Base-by-base conservation (phyloP, 2,113 vertebrate species). In the Dipodomys stephensi region DNA sequence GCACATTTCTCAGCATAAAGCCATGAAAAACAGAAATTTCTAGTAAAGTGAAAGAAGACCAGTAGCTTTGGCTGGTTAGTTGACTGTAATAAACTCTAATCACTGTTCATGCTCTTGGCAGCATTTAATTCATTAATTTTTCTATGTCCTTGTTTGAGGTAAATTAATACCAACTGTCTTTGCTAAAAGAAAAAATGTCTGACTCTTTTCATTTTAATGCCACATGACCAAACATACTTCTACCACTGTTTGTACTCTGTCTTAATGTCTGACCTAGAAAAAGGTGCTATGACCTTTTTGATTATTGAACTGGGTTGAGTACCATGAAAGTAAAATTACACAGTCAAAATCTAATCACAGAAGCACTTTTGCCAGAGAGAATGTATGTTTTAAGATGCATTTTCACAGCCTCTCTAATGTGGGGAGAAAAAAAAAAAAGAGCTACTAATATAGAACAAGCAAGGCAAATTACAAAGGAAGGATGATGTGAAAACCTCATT, bases 281-380 rank as follows among this genome's bases (percentile, higher is more conserved):
- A 30, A 93, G 11, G 30, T 76, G 11, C 28, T 69, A 10, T 73
- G 72, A 88, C 44, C 57, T 85, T 91, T 94, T 74, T 74, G n/a
- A 84, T 87, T 92, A 87, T 62, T 82, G 32, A 87, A 7, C 57
- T 92, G 16, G 28, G 79, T 87, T 23, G 39, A 87, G 20, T 49
- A 84, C 32, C 69, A 84, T 62, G 57, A 81, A 88, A 95, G 20
- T 62, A 89, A 90, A 93, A 91, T 84, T 49, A 84, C 25, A 94
- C 32, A 89, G 64, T 2, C 13, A 64, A 80, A 88, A 94, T 73
- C 6, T 84, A 72, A 94, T 87, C 62, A 67, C 13, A 39, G 85
- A 71, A 72, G 27, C 5, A 82, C 12, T 79, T 85, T 68, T 72
- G 20, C 44, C 64, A 83, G 83, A 94, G 68, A 57, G 30, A 62